Conservation (phyloP, 2,888 invertebrate species). For the Cheilosia pagana region DNA sequence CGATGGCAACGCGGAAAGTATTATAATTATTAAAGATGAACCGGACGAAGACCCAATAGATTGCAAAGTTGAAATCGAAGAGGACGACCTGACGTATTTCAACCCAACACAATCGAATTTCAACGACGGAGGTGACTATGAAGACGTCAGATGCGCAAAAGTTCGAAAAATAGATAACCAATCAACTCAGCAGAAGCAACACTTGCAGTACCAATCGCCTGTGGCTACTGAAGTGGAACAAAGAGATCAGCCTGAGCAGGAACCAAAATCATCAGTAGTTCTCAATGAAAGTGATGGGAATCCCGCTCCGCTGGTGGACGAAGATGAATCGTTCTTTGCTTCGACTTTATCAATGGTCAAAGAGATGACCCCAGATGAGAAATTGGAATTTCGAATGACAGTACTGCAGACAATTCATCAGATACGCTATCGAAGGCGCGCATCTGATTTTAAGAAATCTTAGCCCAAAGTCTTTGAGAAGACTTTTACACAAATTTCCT, state of each 20-base stretch:
- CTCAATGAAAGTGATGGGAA: background rate
- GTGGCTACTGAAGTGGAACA: background rate
- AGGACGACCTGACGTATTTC: background rate
- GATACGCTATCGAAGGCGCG: constrained; percentile 6
- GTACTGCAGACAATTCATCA: constrained; percentile 35
- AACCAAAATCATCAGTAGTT: background rate
- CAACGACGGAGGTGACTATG: background rate
- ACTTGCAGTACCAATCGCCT: no score
- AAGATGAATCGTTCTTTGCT: constrained; percentile 45
- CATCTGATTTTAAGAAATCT: background rate
- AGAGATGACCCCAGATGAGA: constrained; percentile 44
- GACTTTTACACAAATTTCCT: background rate
- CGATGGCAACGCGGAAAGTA: background rate
- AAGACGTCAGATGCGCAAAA: background rate
- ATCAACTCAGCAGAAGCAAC: background rate
- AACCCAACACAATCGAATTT: background rate
- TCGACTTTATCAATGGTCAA: constrained; percentile 33
- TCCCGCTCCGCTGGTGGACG: background rate
- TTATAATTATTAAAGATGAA: constrained; percentile 10
- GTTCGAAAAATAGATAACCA: background rate
- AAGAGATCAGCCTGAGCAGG: background rate
- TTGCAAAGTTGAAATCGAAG: background rate
- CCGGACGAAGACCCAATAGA: background rate
- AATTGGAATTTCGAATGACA: constrained; percentile 45
- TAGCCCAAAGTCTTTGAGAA: constrained; percentile 3